These are phyloP conservation scores for Lochmaea capreae DNA, from an alignment of 2,888 invertebrate genomes.

Conservation along the genomic window DNA sequence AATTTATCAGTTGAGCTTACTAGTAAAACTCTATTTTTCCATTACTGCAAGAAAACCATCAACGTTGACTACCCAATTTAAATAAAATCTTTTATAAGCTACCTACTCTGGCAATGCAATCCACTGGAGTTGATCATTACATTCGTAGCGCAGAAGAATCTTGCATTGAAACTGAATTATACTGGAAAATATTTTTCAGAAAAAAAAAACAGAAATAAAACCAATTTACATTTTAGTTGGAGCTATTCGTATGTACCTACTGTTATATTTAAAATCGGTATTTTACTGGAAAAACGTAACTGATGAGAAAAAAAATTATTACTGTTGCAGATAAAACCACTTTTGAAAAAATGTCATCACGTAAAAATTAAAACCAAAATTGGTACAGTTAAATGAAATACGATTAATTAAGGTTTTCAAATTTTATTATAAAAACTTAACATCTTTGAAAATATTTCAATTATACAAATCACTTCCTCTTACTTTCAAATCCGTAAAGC, in stretches of 20 bases:
- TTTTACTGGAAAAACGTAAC: too few relatives aligned
- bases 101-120: slow-evolving; percentile 12
- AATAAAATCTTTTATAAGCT: slow-evolving; percentile 32
- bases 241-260: not conserved
- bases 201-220: not conserved
- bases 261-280: too few relatives aligned
- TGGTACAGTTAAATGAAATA: too few relatives aligned
- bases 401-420: too few relatives aligned
- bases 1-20: slow-evolving; percentile 12
- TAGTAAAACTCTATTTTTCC: slow-evolving; percentile 16
- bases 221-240: not conserved
- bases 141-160: not conserved
- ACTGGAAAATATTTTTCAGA: not conserved
- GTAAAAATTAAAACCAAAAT: too few relatives aligned
- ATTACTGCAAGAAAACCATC: slow-evolving; percentile 21
- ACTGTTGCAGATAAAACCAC: too few relatives aligned
- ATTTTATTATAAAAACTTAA: too few relatives aligned
- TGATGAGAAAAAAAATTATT: too few relatives aligned
- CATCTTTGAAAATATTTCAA: too few relatives aligned
- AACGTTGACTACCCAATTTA: slow-evolving; percentile 26
- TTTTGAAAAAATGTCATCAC: too few relatives aligned
- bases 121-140: slow-evolving; percentile 13
- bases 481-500: too few relatives aligned
- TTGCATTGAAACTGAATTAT: slow-evolving; percentile 1
- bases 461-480: too few relatives aligned